phyloP scores from a whole-genome alignment of 2,888 invertebrate species.

The Yponomeuta sedellus region DNA sequence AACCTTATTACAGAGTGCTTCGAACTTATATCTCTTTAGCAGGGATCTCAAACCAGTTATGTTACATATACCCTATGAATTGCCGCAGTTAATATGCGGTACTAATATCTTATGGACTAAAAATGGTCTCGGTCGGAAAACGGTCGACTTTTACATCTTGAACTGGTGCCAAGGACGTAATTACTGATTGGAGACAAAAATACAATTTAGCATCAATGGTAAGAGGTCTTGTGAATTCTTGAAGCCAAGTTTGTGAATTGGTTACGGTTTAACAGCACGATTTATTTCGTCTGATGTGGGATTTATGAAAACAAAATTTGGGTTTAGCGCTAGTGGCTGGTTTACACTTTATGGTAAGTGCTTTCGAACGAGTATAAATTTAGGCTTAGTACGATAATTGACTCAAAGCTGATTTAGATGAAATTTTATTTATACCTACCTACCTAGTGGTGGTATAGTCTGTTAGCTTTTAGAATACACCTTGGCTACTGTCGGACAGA shows the following conservation, averaged over 20 bases:
- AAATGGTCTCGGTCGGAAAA: neutral
- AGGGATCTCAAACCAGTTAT: slow-evolving; percentile 35
- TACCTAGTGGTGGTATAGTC: no score
- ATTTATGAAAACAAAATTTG: no score
- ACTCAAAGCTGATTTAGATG: no score
- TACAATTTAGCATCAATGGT: neutral
- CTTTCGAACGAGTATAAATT: no score
- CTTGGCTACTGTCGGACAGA: no score
- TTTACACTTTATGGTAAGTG: no score
- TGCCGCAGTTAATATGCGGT: slow-evolving; percentile 46
- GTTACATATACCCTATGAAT: slow-evolving; percentile 60
- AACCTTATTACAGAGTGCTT: slow-evolving; percentile 36
- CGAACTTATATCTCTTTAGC: slow-evolving; percentile 31
- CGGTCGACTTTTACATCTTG: slow-evolving; percentile 10
- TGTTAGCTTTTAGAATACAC: no score
- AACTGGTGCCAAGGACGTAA: slow-evolving; percentile 13
- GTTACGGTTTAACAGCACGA: neutral
- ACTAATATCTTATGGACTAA: slow-evolving; percentile 7
- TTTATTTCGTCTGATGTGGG: no score
- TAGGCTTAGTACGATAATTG: no score
- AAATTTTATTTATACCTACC: no score
- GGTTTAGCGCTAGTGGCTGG: no score
- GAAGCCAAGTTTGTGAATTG: neutral
- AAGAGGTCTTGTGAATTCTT: neutral
- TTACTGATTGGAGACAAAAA: slow-evolving; percentile 13